phyloP scores from a whole-genome alignment of 2,113 vertebrate genomes.

The Protobothrops flavoviridis region DNA sequence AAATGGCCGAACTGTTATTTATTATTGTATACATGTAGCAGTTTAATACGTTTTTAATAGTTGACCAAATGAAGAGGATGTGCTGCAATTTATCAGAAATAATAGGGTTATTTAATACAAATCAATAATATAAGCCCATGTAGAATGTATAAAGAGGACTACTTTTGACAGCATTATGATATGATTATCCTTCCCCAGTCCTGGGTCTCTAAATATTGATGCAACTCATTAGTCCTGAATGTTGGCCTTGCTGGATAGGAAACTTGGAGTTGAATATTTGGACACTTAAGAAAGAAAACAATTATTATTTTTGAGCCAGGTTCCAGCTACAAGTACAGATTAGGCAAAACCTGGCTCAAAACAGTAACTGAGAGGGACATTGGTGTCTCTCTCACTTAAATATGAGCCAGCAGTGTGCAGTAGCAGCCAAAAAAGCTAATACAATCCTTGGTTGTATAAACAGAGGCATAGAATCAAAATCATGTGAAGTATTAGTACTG shows the following conservation, averaged over 20 bases:
- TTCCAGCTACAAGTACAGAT: neutral
- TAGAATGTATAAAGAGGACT: neutral
- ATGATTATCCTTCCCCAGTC: neutral
- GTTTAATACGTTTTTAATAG: neutral
- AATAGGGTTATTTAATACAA: neutral
- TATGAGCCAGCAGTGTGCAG: neutral
- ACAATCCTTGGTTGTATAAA: neutral
- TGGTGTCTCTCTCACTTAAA: neutral
- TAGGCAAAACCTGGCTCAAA: neutral
- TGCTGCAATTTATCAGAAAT: neutral
- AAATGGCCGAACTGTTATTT: neutral
- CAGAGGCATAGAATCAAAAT: neutral
- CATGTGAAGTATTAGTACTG: neutral
- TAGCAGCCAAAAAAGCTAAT: neutral
- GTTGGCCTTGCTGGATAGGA: neutral
- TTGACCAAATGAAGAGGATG: neutral
- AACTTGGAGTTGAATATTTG: neutral
- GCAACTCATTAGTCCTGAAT: neutral
- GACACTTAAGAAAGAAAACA: neutral
- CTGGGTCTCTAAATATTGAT: neutral
- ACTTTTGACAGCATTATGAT: neutral
- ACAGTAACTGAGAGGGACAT: neutral
- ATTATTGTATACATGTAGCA: neutral
- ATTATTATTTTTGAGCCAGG: neutral
- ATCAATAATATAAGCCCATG: neutral